Evolutionary conservation across 2,113 vertebrate genomes (phyloP).

Genomic region (Hemicordylus capensis): DNA sequence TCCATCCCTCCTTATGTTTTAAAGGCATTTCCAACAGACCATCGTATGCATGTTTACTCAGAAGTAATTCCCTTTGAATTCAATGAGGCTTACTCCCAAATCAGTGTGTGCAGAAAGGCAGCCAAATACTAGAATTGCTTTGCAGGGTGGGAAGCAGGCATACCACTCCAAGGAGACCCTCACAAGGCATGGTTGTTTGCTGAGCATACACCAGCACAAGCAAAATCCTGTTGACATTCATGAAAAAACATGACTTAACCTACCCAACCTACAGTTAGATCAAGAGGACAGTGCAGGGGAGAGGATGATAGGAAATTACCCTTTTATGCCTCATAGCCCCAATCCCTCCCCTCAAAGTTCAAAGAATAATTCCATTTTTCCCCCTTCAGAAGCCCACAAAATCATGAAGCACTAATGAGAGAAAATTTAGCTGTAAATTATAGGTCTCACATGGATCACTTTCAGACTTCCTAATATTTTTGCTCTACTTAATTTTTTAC

Average conservation of each 20-base stretch:
- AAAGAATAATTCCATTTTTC: background rate
- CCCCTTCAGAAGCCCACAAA: slow-evolving; percentile 9
- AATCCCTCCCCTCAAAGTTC: background rate
- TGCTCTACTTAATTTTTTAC: slow-evolving; percentile 29
- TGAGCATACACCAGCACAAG: background rate
- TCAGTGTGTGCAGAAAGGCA: too few relatives aligned
- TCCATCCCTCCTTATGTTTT: background rate
- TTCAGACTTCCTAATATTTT: slow-evolving; percentile 30
- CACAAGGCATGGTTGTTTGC: background rate
- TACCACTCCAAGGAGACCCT: background rate
- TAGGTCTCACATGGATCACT: slow-evolving; percentile 1
- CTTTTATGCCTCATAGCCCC: background rate
- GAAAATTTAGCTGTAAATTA: slow-evolving; percentile 12
- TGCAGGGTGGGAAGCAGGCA: background rate
- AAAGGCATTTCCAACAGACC: too few relatives aligned
- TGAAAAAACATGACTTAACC: background rate
- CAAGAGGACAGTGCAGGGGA: background rate
- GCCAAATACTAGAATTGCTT: background rate
- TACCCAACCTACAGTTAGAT: background rate
- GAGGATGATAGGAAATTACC: background rate
- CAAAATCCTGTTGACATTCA: slow-evolving; percentile 13
- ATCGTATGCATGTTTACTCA: too few relatives aligned
- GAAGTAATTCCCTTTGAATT: too few relatives aligned
- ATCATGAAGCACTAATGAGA: slow-evolving; percentile 16
- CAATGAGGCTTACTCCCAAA: too few relatives aligned